Evolutionary conservation across 2,888 invertebrate genomes (phyloP).

Genomic region (Ischnus inquisitorius): DNA sequence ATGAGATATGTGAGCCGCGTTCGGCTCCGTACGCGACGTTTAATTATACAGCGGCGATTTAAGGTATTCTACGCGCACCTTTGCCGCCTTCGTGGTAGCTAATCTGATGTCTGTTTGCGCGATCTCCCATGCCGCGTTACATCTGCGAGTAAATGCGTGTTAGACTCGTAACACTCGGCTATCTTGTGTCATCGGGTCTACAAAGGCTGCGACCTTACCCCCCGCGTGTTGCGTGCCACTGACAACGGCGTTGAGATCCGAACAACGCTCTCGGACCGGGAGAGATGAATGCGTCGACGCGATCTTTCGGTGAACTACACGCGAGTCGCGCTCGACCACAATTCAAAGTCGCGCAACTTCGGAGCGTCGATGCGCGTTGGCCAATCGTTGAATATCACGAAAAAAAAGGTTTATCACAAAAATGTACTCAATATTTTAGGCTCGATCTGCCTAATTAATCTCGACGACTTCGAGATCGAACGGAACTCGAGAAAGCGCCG

Average conservation of each 20-base stretch:
- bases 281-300: conserved; percentile 18
- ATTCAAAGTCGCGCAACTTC: background rate
- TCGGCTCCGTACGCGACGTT: background rate
- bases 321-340: background rate
- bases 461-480: no score
- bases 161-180: conserved; percentile 6
- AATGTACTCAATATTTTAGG: background rate
- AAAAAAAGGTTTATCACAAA: background rate
- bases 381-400: background rate
- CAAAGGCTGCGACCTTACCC: conserved; percentile 17
- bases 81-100: background rate
- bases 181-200: conserved; percentile 26
- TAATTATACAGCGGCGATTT: background rate
- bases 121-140: background rate
- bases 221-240: background rate
- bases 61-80: conserved; percentile 2
- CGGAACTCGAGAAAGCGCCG: no score
- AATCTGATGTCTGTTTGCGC: background rate
- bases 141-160: background rate
- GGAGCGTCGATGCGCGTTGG: background rate
- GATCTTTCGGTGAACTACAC: background rate
- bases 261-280: background rate
- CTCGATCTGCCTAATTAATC: background rate
- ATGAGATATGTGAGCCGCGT: background rate
- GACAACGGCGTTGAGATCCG: conserved; percentile 21